Conservation (phyloP, 2,113 vertebrate genomes). For the Antechinus stuartii region DNA sequence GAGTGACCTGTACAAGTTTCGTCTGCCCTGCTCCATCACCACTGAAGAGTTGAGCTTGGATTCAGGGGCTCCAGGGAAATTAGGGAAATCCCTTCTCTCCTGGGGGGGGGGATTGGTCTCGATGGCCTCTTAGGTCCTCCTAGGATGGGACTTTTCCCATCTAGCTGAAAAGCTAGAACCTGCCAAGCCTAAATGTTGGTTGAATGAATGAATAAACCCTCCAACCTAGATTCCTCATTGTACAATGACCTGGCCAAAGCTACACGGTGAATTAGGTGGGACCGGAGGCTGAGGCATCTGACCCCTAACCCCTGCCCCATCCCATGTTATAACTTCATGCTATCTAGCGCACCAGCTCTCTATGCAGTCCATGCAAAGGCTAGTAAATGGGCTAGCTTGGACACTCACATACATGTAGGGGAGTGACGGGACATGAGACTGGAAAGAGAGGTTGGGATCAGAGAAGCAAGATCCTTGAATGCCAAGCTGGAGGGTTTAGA, state of each 20-base stretch:
- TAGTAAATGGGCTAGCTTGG: too few relatives aligned
- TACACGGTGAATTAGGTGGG: neutral
- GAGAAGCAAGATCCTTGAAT: neutral
- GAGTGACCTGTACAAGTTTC: neutral
- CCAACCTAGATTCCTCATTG: neutral
- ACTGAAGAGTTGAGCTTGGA: neutral
- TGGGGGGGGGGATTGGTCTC: neutral
- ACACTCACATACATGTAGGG: neutral
- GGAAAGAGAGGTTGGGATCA: neutral
- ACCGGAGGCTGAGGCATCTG: too few relatives aligned
- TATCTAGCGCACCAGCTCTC: too few relatives aligned
- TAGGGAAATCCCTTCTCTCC: too few relatives aligned
- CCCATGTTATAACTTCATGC: neutral
- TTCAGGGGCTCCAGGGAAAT: neutral
- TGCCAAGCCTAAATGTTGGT: neutral
- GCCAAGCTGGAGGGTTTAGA: neutral
- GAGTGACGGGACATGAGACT: constrained; percentile 14
- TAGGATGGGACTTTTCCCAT: neutral
- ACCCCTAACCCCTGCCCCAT: too few relatives aligned
- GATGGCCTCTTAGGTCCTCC: neutral
- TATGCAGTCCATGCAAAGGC: neutral
- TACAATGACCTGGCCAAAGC: neutral
- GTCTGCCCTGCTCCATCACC: neutral
- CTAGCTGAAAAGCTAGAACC: neutral
- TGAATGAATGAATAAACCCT: neutral